Percentiles rank a stretch among this genome's conserved stretches.
Evolutionary conservation across 2,797 vertebrate genomes (phyloP).

Genomic region (Todus mexicanus): DNA sequence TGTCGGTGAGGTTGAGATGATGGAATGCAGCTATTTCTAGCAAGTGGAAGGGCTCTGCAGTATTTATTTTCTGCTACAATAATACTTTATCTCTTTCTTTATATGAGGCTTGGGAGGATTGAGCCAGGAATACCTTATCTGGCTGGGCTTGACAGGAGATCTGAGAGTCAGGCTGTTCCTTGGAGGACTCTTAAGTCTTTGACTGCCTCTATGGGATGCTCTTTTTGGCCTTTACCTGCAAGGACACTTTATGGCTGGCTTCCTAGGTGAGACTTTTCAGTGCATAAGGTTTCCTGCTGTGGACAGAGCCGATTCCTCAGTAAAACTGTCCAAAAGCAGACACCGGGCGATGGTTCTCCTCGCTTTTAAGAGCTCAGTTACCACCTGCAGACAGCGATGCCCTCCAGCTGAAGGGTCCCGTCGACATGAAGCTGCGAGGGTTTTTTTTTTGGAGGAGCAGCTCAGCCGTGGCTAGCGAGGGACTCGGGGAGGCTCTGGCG

Average conservation of each 20-base stretch:
- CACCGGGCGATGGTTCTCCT: neutral
- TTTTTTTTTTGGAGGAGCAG: neutral
- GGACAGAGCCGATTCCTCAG: neutral
- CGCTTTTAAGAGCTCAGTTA: neutral
- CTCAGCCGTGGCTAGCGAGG: neutral
- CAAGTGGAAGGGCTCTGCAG: neutral
- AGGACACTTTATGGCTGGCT: neutral
- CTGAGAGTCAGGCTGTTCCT: neutral
- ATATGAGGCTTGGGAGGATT: neutral
- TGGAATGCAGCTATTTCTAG: neutral
- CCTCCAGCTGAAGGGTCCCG: neutral
- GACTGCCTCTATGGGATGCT: neutral
- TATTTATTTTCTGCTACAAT: neutral
- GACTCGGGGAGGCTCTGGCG: neutral
- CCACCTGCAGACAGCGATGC: neutral
- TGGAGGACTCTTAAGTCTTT: neutral
- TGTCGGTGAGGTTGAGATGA: neutral
- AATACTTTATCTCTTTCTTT: neutral
- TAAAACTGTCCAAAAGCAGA: neutral
- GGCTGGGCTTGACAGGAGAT: neutral
- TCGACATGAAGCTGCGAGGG: rapidly evolving
- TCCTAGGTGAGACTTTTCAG: neutral
- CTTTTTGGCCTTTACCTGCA: neutral
- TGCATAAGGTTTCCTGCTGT: neutral
- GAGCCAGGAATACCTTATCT: neutral